Evolutionary conservation across 2,797 vertebrate genomes (phyloP), one percentile per base, ranked within the genome.

Genomic region (Sebastes cheni): DNA sequence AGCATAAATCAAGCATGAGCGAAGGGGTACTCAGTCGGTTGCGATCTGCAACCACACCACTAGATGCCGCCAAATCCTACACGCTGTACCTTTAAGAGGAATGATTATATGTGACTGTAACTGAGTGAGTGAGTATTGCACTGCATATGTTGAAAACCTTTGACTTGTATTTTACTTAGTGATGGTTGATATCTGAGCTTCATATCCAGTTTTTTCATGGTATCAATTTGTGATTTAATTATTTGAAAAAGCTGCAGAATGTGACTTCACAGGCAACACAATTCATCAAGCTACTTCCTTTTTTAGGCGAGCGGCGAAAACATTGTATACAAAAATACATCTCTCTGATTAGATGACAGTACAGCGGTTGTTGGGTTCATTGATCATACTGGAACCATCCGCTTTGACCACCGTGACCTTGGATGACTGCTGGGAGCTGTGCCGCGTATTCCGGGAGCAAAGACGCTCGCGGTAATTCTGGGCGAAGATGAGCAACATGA

Each of bases 391-490:
- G 25, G 94, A 95, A 4, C 82, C 95, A 0, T 96, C 96, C 0
- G 88, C 77, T 88, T 94, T 96, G 80, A 95, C 92, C 80, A 91
- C 88, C 0, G 95, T 96, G 81, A 88, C 80, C 82, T 95, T 96
- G 70, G 95, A 95, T 0, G 93, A 91, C 65, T 92, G 94, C 80
- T 95, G 93, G n/a, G 91, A 93, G 81, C 84, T 90, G 62, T 81
- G 56, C 13, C 79, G 79, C 6, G 2, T 39, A 4, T 86, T 93
- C 6, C 69, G 86, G 50, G 85, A 91, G 67, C 95, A 96, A 4
- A 97, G 91, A 1, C 95, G 96, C 67, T 96, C 96, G 1, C 96
- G 94, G 86, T 96, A 97, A 85, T 95, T 96, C 91, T 96, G 95
- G 2, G 96, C 95, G 0, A 96, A 96, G 80, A 96, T 86, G 71